Conservation (phyloP, 2,888 invertebrate species). For the Perizoma affinitatum region DNA sequence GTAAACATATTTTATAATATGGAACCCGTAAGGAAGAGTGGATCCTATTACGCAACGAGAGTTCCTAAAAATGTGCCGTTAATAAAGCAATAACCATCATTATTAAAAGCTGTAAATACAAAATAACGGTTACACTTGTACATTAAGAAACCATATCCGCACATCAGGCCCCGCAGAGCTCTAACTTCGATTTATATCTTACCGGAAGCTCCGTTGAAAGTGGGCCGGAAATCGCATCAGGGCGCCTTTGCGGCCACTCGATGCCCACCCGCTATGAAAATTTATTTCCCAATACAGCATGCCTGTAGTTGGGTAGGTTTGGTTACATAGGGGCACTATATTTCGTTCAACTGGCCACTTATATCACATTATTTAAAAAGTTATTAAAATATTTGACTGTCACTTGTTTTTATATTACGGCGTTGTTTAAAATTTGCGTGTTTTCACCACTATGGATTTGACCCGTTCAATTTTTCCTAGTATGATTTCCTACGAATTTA, state of each 20-base stretch:
- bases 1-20: no score
- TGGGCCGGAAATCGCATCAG: conserved; percentile 77
- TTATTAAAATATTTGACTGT: no score
- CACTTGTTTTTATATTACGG: no score
- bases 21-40: no score
- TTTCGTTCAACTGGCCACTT: no score
- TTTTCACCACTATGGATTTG: no score
- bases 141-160: conserved; percentile 45
- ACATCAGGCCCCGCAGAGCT: conserved; percentile 49
- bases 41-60: no score
- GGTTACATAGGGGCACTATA: conserved; percentile 4
- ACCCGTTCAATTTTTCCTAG: no score
- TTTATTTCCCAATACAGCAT: conserved; percentile 43
- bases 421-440: no score
- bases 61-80: not conserved
- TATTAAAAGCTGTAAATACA: conserved; percentile 14
- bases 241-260: conserved; percentile 66
- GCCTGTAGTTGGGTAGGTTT: conserved; percentile 3
- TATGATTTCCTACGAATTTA: no score
- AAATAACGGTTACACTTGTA: conserved; percentile 26
- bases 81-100: not conserved
- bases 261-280: conserved; percentile 57
- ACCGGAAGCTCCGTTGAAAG: conserved; percentile 70
- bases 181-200: conserved; percentile 73
- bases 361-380: no score